Evolutionary conservation across 2,797 vertebrate genomes (phyloP).

Genomic region (Dromococcyx pavoninus): DNA sequence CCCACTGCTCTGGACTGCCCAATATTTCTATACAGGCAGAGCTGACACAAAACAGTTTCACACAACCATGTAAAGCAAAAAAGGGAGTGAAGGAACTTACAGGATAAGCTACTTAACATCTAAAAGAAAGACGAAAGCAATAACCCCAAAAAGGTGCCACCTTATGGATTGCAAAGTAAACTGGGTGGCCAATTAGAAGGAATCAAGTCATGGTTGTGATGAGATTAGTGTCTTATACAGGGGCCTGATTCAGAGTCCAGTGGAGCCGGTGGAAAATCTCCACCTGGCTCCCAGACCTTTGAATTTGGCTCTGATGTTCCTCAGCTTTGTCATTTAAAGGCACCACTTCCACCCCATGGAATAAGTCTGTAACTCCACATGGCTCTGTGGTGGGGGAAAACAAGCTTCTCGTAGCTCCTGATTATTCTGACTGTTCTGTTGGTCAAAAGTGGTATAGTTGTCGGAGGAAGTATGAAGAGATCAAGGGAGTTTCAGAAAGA

Average conservation of each 20-base stretch:
- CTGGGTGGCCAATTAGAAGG: constrained; percentile 58
- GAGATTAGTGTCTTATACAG: constrained; percentile 54
- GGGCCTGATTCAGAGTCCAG: not conserved
- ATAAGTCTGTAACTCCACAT: not conserved
- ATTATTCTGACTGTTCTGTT: not conserved
- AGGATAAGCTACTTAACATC: constrained; percentile 38
- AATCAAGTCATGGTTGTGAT: constrained; percentile 28
- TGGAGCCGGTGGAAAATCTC: not conserved
- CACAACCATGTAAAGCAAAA: not conserved
- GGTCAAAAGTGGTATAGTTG: not conserved
- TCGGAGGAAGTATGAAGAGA: not conserved
- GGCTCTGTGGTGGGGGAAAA: not conserved
- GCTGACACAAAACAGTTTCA: not conserved
- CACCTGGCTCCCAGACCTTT: not conserved
- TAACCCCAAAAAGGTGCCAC: not conserved
- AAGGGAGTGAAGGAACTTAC: not conserved
- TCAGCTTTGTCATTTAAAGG: not conserved
- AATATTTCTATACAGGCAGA: not conserved
- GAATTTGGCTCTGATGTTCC: not conserved
- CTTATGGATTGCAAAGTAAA: not conserved
- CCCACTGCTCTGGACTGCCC: not conserved
- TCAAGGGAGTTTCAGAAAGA: not conserved
- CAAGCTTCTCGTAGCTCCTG: not conserved
- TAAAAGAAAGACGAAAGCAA: not conserved
- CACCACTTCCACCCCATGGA: not conserved